A percentile compares a stretch with the other conserved stretches of the same genome.
Evolutionary conservation across 2,113 vertebrate genomes (phyloP).

Genomic region (Forbesichthys papilliferus): DNA sequence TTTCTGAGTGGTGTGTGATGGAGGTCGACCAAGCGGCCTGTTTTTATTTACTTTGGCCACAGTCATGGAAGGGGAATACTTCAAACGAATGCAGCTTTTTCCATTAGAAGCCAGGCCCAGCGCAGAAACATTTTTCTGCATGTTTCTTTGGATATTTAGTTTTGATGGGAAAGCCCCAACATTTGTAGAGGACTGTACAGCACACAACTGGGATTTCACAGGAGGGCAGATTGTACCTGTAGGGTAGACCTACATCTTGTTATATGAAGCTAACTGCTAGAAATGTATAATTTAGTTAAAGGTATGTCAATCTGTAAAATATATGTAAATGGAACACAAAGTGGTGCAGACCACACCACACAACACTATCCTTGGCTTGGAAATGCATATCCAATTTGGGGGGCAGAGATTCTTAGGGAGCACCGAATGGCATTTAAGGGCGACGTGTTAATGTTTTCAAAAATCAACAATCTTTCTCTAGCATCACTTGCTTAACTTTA

Average conservation of each 20-base stretch:
- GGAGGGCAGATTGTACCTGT: slow-evolving; percentile 62
- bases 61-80: slow-evolving; percentile 77
- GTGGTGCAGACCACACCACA: too few species aligned
- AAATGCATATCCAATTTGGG: too few species aligned
- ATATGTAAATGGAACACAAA: too few species aligned
- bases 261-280: too few species aligned
- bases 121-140: slow-evolving; percentile 82
- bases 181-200: slow-evolving; percentile 43
- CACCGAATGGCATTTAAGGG: too few species aligned
- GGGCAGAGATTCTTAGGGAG: too few species aligned
- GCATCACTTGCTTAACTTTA: background rate
- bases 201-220: slow-evolving; percentile 56
- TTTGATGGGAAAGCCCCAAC: slow-evolving; percentile 56
- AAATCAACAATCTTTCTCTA: too few species aligned
- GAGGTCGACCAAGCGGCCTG: slow-evolving; percentile 76
- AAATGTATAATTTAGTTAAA: too few species aligned
- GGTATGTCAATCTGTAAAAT: too few species aligned
- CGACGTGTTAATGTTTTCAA: too few species aligned
- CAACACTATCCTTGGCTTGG: too few species aligned
- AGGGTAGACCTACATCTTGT: slow-evolving; percentile 7
- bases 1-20: slow-evolving; percentile 86
- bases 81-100: slow-evolving; percentile 76
- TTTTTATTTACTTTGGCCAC: slow-evolving; percentile 87
- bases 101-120: slow-evolving; percentile 81
- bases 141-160: slow-evolving; percentile 38